These are phyloP conservation scores for Halotydeus destructor DNA, from an alignment of 1,140 invertebrate genomes.

Conservation along the genomic window DNA sequence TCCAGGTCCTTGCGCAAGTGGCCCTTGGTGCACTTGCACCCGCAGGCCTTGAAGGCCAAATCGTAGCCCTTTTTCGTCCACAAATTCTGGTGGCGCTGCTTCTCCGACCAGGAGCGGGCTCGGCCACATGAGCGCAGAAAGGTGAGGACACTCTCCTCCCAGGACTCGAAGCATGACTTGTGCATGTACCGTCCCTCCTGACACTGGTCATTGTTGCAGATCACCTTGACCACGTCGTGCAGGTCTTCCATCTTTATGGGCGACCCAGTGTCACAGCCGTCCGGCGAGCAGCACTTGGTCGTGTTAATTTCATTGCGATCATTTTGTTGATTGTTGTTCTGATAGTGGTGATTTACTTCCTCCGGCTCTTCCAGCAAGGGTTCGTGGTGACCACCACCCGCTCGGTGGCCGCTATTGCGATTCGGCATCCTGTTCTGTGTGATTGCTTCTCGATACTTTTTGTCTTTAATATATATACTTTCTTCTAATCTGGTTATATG, in stretches of 20 bases:
- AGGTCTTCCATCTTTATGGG: slow-evolving; percentile 47
- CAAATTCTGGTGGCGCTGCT: slow-evolving; percentile 75
- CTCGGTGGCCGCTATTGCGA: too few species aligned
- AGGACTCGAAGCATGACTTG: slow-evolving; percentile 75
- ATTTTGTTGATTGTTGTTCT: too few species aligned
- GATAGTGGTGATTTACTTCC: too few species aligned
- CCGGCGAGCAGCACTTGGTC: slow-evolving; percentile 52
- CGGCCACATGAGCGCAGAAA: slow-evolving; percentile 71
- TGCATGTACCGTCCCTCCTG: slow-evolving; percentile 74
- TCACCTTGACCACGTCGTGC: slow-evolving; percentile 51
- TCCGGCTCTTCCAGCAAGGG: too few species aligned
- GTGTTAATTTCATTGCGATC: slow-evolving; percentile 22
- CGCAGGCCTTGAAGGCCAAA: slow-evolving; percentile 65
- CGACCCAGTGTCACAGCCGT: slow-evolving; percentile 40
- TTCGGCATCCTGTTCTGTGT: too few species aligned
- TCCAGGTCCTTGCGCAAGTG: slow-evolving; percentile 84
- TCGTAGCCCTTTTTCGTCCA: slow-evolving; percentile 97
- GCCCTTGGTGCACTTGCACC: slow-evolving; percentile 51
- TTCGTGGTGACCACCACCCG: too few species aligned
- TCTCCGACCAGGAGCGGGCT: slow-evolving; percentile 76
- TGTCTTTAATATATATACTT: too few species aligned
- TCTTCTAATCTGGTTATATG: too few species aligned
- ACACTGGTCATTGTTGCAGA: slow-evolving; percentile 85
- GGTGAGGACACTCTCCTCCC: slow-evolving; percentile 66
- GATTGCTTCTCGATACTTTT: too few species aligned